phyloP scores from a whole-genome alignment of 2,888 invertebrate species.

The Volucella inflata region DNA sequence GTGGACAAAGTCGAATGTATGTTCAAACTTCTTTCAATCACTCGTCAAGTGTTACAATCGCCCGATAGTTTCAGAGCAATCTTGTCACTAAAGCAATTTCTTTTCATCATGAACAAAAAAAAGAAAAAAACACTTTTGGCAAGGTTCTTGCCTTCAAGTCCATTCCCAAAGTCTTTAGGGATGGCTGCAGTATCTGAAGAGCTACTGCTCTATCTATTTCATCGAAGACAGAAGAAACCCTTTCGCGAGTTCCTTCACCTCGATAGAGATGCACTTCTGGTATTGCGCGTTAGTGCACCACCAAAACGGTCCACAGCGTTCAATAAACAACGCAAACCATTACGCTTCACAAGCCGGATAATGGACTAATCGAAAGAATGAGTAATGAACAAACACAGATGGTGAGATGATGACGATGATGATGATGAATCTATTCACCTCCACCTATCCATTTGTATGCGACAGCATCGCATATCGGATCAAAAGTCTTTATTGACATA shows the following conservation, averaged over 20 bases:
- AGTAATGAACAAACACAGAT: slow-evolving; percentile 75
- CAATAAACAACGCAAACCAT: slow-evolving; percentile 68
- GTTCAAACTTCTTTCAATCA: no score
- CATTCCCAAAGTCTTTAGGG: neutral
- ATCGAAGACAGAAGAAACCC: neutral
- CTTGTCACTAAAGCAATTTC: neutral
- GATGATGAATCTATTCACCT: slow-evolving; percentile 59
- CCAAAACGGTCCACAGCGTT: slow-evolving; percentile 53
- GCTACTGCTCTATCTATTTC: slow-evolving; percentile 24
- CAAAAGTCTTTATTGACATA: slow-evolving; percentile 41
- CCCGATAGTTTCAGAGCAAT: no score
- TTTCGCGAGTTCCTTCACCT: slow-evolving; percentile 66
- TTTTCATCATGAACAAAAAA: neutral
- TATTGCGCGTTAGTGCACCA: neutral
- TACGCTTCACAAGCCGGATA: slow-evolving; percentile 65
- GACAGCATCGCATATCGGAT: slow-evolving; percentile 64
- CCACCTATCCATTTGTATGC: slow-evolving; percentile 51
- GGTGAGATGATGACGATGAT: slow-evolving; percentile 54
- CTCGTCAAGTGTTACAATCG: no score
- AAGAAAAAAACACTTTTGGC: neutral
- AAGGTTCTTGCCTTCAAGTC: neutral
- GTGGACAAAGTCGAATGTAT: no score
- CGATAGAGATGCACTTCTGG: slow-evolving; percentile 6
- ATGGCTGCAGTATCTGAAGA: slow-evolving; percentile 25
- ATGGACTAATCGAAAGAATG: slow-evolving; percentile 75